Evolutionary conservation across 2,797 vertebrate genomes (phyloP).

Genomic region (Labeo calbasu): DNA sequence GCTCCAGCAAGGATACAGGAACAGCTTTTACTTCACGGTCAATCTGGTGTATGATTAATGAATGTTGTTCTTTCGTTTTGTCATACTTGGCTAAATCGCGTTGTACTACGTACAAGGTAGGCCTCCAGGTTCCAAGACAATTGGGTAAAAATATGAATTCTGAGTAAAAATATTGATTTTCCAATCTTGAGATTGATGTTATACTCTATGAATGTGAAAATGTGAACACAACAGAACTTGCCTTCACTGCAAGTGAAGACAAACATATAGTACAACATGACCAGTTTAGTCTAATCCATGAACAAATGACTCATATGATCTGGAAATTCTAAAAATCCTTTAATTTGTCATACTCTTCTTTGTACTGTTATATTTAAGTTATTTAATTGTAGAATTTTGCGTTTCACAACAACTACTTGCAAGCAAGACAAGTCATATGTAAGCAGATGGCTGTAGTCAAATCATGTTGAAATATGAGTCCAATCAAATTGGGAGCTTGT

Average conservation of each 20-base stretch:
- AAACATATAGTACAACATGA: neutral
- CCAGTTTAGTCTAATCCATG: neutral
- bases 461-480: neutral
- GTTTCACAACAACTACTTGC: neutral
- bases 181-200: neutral
- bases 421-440: neutral
- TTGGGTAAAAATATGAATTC: neutral
- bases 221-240: neutral
- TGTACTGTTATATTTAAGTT: neutral
- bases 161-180: neutral
- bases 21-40: slow-evolving; percentile 5
- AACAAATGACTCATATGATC: neutral
- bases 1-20: neutral
- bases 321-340: neutral
- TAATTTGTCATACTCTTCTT: neutral
- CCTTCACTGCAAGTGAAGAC: neutral
- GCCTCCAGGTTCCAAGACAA: neutral
- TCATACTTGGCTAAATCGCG: slow-evolving; percentile 1
- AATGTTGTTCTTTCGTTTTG: slow-evolving; percentile 2
- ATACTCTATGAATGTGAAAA: neutral
- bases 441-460: neutral
- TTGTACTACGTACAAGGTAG: no score
- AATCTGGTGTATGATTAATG: slow-evolving; percentile 8
- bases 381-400: neutral
- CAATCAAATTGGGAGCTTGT: neutral